Evolutionary conservation across 1,140 invertebrate genomes (phyloP).

Genomic region (Drosophila funebris): DNA sequence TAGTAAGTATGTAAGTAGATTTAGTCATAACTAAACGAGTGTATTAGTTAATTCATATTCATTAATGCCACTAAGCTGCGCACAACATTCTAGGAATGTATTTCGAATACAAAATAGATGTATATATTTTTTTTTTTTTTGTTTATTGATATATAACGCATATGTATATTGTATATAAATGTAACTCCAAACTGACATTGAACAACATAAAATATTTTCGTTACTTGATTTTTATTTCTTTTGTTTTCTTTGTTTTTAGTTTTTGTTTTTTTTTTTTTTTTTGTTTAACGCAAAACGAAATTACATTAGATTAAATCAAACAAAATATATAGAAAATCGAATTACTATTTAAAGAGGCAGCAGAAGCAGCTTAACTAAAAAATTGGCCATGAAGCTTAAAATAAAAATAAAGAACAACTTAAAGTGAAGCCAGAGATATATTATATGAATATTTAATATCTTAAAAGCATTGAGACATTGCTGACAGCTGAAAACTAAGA

Average conservation of each 20-base stretch:
- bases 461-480: too few relatives aligned
- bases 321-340: slow-evolving; percentile 50
- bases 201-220: slow-evolving; percentile 83
- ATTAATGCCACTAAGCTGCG: slow-evolving; percentile 56
- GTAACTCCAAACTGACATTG: slow-evolving; percentile 83
- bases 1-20: slow-evolving; percentile 15
- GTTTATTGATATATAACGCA: slow-evolving; percentile 63
- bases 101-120: slow-evolving; percentile 25
- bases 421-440: not conserved
- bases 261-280: slow-evolving; percentile 48
- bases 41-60: slow-evolving; percentile 31
- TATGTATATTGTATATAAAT: slow-evolving; percentile 78
- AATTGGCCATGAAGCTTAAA: slow-evolving; percentile 29
- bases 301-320: slow-evolving; percentile 61
- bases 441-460: too few relatives aligned
- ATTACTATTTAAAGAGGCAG: slow-evolving; percentile 51
- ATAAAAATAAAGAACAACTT: not conserved
- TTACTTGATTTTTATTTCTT: slow-evolving; percentile 53
- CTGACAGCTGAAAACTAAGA: too few relatives aligned
- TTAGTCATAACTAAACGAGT: slow-evolving; percentile 24
- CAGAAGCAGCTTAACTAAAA: slow-evolving; percentile 40
- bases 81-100: slow-evolving; percentile 71
- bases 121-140: slow-evolving; percentile 27
- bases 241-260: slow-evolving; percentile 33
- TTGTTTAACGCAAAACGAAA: slow-evolving; percentile 38